Base-by-base conservation (phyloP, 2,113 vertebrate species). In the Dicaeum eximium region DNA sequence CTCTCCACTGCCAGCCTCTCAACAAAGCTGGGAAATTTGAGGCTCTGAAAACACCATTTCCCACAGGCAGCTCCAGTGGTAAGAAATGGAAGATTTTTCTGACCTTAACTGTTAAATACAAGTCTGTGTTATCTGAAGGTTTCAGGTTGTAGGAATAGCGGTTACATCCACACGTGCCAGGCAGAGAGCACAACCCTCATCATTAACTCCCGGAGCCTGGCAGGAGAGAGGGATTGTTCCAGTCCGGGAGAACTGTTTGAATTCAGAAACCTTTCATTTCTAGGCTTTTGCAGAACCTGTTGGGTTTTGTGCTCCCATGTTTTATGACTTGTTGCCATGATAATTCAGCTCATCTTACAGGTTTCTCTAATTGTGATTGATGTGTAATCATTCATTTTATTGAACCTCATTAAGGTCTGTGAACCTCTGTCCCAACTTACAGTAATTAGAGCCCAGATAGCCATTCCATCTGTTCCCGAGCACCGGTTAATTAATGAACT, bases 401-500 rank as follows among this genome's bases (percentile, higher is more conserved):
- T 98, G 98, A 98, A 95, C 94, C 97, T 98, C 97, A 98, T 98
- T 98, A 98, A 97, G 97, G 95, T 93, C 97, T 96, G 97, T 86
- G 94, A 98, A 98, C 98, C 98, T 98, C 98, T 98, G 97, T 98
- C 96, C 97, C 98, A 98, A 98, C 98, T 98, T 98, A 97, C 96
- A 97, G 97, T 98, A 99, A 98, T 98, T 99, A 98, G 98, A 98
- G 98, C 98, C 97, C 98, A 98, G 98, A 99, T 99, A 98, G 98
- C 98, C 97, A 95, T 98, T 99, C 99, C 99, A 99, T 99, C 99
- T 99, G 99, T 98, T 99, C 97, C 85, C 97, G 97, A 98, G 97
- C 98, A 97, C 98, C 98, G 98, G 99, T 99, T 99, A 99, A 99
- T 99, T 99, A 99, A 99, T 99, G 98, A 99, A 99, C 99, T 99